Percentiles rank a stretch among this genome's conserved stretches.
phyloP scores from a whole-genome alignment of 2,888 invertebrate genomes.

The Incurvaria masculella region DNA sequence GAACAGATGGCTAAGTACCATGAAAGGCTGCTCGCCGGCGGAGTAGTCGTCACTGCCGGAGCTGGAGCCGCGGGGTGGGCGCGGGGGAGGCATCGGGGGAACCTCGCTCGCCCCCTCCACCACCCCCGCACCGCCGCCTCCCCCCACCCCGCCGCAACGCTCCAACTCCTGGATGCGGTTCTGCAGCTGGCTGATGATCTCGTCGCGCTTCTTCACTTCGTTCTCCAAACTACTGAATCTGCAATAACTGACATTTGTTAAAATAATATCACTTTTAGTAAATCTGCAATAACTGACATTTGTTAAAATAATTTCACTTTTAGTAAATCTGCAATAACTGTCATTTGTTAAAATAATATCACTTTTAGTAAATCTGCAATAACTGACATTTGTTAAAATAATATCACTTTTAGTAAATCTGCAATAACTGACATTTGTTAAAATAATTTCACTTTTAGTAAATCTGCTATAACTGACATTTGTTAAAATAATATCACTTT shows the following conservation, averaged over 20 bases:
- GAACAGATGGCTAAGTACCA: too few relatives aligned
- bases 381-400: too few relatives aligned
- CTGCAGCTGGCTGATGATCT: conserved; percentile 75
- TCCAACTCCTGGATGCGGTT: conserved; percentile 68
- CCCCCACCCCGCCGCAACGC: conserved; percentile 30
- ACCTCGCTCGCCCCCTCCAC: background rate
- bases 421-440: too few relatives aligned
- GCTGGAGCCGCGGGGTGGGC: conserved; percentile 19
- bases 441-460: too few relatives aligned
- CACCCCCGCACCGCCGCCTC: conserved; percentile 15
- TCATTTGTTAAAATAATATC: too few relatives aligned
- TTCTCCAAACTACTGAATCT: conserved; percentile 73
- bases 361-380: conserved; percentile 63
- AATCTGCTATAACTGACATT: too few relatives aligned
- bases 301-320: too few relatives aligned
- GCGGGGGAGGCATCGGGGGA: background rate
- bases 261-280: too few relatives aligned
- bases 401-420: too few relatives aligned
- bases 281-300: conserved; percentile 51
- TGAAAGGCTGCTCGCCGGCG: conserved; percentile 45
- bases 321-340: conserved; percentile 56
- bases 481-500: too few relatives aligned
- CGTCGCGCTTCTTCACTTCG: conserved; percentile 77
- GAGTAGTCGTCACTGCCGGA: conserved; percentile 49
- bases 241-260: conserved; percentile 18